Evolutionary conservation across 1,140 invertebrate species (phyloP), one percentile per base, ranked within the genome.

Genomic region (Araneus ventricosus): DNA sequence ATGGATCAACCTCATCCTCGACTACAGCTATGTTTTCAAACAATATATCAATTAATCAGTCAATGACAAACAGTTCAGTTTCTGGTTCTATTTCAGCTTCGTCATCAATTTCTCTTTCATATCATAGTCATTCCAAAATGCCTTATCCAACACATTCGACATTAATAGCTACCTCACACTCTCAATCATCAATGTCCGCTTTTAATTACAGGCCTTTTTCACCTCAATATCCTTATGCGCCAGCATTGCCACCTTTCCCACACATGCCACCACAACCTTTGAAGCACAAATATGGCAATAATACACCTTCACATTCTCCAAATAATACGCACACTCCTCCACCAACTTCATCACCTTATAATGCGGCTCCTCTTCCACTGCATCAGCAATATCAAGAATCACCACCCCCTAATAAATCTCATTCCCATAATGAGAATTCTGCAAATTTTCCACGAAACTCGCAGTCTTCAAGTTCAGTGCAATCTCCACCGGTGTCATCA

Each of bases 11-110:
- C 30, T 79, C 57, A 45, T 87, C 93, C n/a, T 61, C 57, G 34
- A 82, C 93, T 22, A 41, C 79, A 34, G 85, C 90, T 57, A 86
- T 67, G 79, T 93, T 93, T 67, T 93, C 92, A 10, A 93, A 93
- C 27, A 93, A 79, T 57, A 93, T 93, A 82, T 93, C 92, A n/a
- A 93, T 93, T 22, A 52, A 52, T 52, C 45, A 52, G 45, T 70
- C 92, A 14, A 89, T 93, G 86, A 27, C 92, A 30, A 93, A 93
- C 52, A 93, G 86, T 63, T 88, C 92, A 30, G 85, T 92, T 27
- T 87, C 92, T 67, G 92, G 92, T 34, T 93, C 92, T 22, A 93
- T 93, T 82, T 93, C 92, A n/a, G 92, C 92, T 39, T 93, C 92
- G 82, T 93, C 92, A n/a, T 93, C 92, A 7, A 93, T 93, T 45